Base-by-base conservation (phyloP, 2,797 vertebrate genomes). In the Tragelaphus oryx region DNA sequence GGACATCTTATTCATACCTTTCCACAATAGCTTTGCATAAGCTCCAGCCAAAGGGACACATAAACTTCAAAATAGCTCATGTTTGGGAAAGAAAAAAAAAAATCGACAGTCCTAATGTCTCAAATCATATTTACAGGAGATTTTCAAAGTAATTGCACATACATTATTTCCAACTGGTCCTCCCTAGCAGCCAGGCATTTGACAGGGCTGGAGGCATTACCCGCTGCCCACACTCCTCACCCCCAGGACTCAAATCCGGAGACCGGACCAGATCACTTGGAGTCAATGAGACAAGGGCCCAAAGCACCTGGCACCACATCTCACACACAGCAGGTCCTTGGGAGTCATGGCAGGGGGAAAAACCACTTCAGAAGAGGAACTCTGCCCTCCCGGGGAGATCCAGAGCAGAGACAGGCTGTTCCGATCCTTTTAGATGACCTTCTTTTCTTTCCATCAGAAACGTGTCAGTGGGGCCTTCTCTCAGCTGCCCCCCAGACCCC, bases 1-100 rank as follows among this genome's bases (percentile, higher is more conserved):
- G 22, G 30, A 26, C 0, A 0, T 13, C 62, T 52, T 52, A 55
- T 12, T 54, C 16, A 6, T 3, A 24, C 2, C 44, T 62, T 44
- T 78, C 10, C 28, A 9, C 16, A 2, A 2, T 4, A 17, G 3
- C 6, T 5, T 41, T 71, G 57, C 7, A 6, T 13, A 28, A 48
- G n/a, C 16, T 13, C 44, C 24, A 37, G 41, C 18, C 24, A 18
- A n/a, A 33, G 59, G 30, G 46, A 57, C 2, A 18, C 1, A 20
- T 33, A 59, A 46, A 60, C 46, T 81, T 75, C 57, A 57, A 76
- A 75, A 74, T 0, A 20, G 11, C 24, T 48, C 22, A 6, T 4
- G 12, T n/a, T 87, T 50, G 37, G 22, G 75, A 62, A 62, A 93
- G 6, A 41, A 22, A 44, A 75, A 83, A 60, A 12, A n/a, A 75